Evolutionary conservation across 1,140 invertebrate genomes (phyloP).

Genomic region (Chelonus insularis): DNA sequence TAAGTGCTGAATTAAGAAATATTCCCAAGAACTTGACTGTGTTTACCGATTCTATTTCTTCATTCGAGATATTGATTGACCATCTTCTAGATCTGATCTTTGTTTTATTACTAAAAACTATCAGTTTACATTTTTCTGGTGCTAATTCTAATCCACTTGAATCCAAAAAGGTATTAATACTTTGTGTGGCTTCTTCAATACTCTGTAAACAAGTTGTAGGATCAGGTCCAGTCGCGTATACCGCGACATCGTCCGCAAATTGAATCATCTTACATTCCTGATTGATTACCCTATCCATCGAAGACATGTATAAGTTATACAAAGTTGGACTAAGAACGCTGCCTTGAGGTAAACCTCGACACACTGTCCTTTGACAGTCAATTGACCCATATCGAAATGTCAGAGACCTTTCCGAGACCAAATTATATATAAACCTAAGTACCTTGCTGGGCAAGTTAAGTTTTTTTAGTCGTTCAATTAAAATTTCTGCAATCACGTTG

Average conservation of each 20-base stretch:
- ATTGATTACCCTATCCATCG: neutral
- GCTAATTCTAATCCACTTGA: too few relatives aligned
- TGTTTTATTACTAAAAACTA: too few relatives aligned
- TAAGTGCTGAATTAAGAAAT: neutral
- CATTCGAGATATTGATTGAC: neutral
- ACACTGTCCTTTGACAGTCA: neutral
- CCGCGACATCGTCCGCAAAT: slow-evolving; percentile 22
- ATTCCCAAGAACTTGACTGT: slow-evolving; percentile 17
- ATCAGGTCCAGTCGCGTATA: neutral
- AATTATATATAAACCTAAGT: slow-evolving; percentile 8
- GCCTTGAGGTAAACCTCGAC: slow-evolving; percentile 30
- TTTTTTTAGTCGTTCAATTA: slow-evolving; percentile 20
- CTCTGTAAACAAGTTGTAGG: neutral
- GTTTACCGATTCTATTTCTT: neutral
- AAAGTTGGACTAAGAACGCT: slow-evolving; percentile 19
- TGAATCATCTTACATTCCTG: neutral
- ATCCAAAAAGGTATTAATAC: too few relatives aligned
- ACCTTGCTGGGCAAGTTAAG: slow-evolving; percentile 4
- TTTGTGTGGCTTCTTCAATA: neutral
- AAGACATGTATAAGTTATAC: slow-evolving; percentile 18
- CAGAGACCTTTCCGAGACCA: slow-evolving; percentile 12
- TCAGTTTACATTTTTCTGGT: too few relatives aligned
- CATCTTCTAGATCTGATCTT: neutral
- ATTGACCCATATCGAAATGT: neutral
- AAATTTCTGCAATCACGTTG: slow-evolving; percentile 13